These are phyloP conservation scores for Willowsia nigromaculata DNA, from an alignment of 2,888 invertebrate genomes.

Conservation along the genomic window DNA sequence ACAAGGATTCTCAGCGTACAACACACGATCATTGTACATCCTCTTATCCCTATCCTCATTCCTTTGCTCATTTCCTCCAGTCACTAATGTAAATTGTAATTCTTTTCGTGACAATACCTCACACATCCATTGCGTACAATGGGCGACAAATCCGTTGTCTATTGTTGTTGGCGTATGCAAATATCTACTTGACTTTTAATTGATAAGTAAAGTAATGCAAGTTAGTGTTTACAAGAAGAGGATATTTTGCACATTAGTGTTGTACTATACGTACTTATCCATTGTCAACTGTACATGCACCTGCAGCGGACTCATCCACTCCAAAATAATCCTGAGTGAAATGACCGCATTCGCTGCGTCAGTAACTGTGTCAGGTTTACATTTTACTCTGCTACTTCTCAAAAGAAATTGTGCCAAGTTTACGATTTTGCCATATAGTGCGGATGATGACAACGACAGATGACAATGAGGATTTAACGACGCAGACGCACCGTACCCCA, in stretches of 20 bases:
- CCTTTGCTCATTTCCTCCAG: constrained; percentile 4
- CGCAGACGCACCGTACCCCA: constrained; percentile 27
- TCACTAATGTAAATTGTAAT: background rate
- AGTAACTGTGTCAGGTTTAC: constrained; percentile 43
- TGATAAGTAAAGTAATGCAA: background rate
- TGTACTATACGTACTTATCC: background rate
- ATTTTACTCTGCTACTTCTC: background rate
- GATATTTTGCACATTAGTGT: background rate
- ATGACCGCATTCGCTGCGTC: constrained; percentile 43
- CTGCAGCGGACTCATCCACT: background rate
- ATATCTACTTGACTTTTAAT: background rate
- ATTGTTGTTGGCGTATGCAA: constrained; percentile 8
- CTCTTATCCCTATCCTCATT: background rate
- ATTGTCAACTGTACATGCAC: background rate
- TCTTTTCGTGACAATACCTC: background rate
- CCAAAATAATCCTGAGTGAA: constrained; percentile 27
- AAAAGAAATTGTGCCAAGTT: constrained; percentile 42
- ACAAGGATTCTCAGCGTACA: background rate
- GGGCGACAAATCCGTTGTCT: background rate
- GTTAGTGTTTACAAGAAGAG: background rate
- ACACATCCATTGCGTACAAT: background rate
- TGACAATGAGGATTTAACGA: background rate
- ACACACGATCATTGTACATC: background rate
- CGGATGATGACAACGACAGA: background rate
- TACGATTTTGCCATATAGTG: background rate